A percentile compares a stretch with the other conserved stretches of the same genome.
These are phyloP conservation scores for Koerneria pararmatus DNA, from an alignment of 2,888 invertebrate species.

Conservation along the genomic window DNA sequence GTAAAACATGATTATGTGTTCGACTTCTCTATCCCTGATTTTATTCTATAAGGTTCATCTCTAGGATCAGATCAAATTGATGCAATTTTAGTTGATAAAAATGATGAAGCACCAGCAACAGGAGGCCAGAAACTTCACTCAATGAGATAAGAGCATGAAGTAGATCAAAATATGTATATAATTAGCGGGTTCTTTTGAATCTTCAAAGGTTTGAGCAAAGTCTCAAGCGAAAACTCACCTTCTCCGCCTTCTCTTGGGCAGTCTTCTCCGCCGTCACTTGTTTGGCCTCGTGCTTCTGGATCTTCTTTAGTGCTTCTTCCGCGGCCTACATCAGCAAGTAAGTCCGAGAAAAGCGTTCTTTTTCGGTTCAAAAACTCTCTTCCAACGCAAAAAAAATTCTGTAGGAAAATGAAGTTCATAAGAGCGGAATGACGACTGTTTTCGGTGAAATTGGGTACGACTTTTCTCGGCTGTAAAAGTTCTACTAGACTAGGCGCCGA, in stretches of 20 bases:
- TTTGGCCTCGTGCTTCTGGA: slow-evolving; percentile 6
- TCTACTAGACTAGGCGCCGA: no score
- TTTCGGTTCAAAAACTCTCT: no score
- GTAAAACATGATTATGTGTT: no score
- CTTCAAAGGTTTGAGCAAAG: background rate
- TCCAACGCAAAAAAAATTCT: no score
- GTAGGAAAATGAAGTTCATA: no score
- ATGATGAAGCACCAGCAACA: slow-evolving; percentile 3
- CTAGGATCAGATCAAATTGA: background rate
- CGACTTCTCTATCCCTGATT: no score
- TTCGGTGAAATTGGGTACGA: no score
- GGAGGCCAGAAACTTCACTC: background rate
- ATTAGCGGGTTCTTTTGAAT: background rate
- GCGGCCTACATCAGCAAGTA: no score
- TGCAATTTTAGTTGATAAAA: background rate
- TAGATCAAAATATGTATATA: background rate
- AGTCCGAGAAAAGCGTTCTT: no score
- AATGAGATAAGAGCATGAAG: background rate
- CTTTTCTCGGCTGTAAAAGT: no score
- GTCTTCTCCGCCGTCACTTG: slow-evolving; percentile 11
- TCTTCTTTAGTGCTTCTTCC: slow-evolving; percentile 4
- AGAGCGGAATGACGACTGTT: no score
- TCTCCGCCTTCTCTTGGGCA: background rate
- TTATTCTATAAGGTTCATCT: no score
- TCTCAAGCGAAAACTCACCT: background rate